These are phyloP conservation scores for Ellobium chinense DNA, from an alignment of 2,888 invertebrate species.

Conservation along the genomic window DNA sequence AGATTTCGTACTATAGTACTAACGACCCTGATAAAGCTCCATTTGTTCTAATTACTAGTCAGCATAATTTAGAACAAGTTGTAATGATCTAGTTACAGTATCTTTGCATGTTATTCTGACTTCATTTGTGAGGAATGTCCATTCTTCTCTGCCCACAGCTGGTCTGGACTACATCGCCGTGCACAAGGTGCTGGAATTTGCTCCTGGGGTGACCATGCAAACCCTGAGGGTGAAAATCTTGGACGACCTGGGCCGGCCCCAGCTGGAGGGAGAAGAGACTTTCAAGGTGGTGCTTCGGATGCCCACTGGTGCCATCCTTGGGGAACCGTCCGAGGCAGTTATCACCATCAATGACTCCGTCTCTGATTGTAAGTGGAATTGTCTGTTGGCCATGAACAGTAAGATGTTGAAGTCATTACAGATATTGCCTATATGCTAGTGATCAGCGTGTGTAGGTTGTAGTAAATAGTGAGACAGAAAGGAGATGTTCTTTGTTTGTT, in stretches of 20 bases:
- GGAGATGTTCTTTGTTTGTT: too few relatives aligned
- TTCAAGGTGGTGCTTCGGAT: constrained; percentile 75
- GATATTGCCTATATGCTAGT: background rate
- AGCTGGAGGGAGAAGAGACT: constrained; percentile 76
- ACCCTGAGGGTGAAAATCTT: constrained; percentile 73
- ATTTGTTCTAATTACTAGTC: too few relatives aligned
- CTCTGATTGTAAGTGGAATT: constrained; percentile 77
- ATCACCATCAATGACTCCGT: constrained; percentile 76
- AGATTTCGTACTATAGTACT: too few relatives aligned
- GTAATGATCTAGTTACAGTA: too few relatives aligned
- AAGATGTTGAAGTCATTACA: background rate
- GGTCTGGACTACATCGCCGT: constrained; percentile 77
- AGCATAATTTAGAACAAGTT: too few relatives aligned
- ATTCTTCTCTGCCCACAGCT: constrained; percentile 60
- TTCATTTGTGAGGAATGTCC: too few relatives aligned
- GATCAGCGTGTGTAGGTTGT: background rate
- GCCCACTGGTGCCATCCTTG: constrained; percentile 75
- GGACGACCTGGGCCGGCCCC: constrained; percentile 76
- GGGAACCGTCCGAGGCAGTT: constrained; percentile 68
- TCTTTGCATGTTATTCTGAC: too few relatives aligned
- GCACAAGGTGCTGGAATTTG: constrained; percentile 73
- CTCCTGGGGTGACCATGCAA: constrained; percentile 74
- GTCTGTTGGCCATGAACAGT: too few relatives aligned
- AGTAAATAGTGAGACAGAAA: background rate
- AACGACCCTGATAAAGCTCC: too few relatives aligned